Base-by-base conservation (phyloP, 1,140 invertebrate species). In the Zaprionus inermis region DNA sequence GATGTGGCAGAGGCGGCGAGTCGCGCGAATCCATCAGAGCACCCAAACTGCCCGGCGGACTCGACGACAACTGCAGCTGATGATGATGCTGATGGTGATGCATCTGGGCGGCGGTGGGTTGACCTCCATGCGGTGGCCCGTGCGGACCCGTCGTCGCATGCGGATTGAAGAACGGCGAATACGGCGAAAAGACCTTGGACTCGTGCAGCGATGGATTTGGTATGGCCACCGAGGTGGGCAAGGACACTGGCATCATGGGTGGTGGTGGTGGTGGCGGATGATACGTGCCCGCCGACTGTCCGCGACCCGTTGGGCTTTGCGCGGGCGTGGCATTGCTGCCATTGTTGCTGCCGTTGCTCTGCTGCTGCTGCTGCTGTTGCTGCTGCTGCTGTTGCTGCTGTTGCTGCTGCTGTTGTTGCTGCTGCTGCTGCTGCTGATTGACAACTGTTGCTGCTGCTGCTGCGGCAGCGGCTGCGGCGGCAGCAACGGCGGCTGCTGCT, bases 121-220 rank as follows among this genome's bases (percentile, higher is more conserved):
- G 82, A 30, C 93, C 93, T 18, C 93, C 93, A 90, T 95, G 94
- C 73, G 93, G 93, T 60, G 94, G 93, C 76, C 93, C 92, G 69
- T 93, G 92, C 41, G 78, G 82, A 66, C 71, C 80, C 75, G 77
- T 67, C 59, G 84, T 82, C 55, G 90, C 90, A 58, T 91, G 90
- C 57, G 94, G 94, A 78, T 94, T 94, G 93, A 97, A 97, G 93
- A 98, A 97, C 69, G 96, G 96, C 90, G 96, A 96, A 93, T 97
- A 97, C 66, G 97, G 96, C 67, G 97, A 97, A 93, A 98, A 98
- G 79, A 98, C 96, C 93, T 98, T 97, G 72, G 97, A 98, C 93
- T 98, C 97, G 93, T 98, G 97, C 75, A 99, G 94, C 85, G 97
- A 97, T 46, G 98, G 98, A 93, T 99, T 99, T 59, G 98, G 97